Percentiles rank a stretch among this genome's conserved stretches.
phyloP scores from a whole-genome alignment of 2,113 vertebrate genomes.

The Mesoclemmys tuberculata region DNA sequence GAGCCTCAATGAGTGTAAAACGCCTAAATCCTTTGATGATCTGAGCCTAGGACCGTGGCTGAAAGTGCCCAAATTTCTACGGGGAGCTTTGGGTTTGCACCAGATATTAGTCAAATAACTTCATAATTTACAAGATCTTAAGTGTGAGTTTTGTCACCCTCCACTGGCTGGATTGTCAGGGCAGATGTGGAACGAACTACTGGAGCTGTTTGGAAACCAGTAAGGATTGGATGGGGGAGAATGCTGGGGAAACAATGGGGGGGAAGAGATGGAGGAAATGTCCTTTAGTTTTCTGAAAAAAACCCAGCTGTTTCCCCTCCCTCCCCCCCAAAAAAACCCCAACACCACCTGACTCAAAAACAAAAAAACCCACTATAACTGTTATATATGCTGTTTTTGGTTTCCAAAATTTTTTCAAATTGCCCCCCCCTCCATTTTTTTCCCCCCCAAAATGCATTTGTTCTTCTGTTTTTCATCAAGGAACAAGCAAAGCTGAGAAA shows the following conservation, averaged over 20 bases:
- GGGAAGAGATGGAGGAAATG: not conserved
- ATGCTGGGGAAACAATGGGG: not conserved
- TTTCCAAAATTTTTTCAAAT: not conserved
- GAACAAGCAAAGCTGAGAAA: not conserved
- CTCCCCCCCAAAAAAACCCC: not conserved
- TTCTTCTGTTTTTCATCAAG: not conserved
- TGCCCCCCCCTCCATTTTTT: not conserved
- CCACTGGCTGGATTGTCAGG: not conserved
- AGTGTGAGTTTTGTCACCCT: not conserved
- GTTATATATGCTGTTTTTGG: not conserved
- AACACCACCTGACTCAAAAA: not conserved
- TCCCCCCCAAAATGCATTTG: not conserved
- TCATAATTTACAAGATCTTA: not conserved
- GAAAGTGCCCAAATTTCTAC: not conserved
- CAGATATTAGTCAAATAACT: not conserved
- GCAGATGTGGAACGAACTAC: not conserved
- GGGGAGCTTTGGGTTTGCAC: not conserved
- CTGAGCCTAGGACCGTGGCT: not conserved
- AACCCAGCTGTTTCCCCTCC: not conserved
- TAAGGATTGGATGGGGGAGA: not conserved
- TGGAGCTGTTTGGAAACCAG: not conserved
- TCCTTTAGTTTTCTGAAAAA: not conserved
- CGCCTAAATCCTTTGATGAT: not conserved
- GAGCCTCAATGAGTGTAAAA: not conserved
- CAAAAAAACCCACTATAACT: not conserved